These are phyloP conservation scores for Sarcophaga variegata DNA, from an alignment of 2,888 invertebrate species.

Conservation along the genomic window DNA sequence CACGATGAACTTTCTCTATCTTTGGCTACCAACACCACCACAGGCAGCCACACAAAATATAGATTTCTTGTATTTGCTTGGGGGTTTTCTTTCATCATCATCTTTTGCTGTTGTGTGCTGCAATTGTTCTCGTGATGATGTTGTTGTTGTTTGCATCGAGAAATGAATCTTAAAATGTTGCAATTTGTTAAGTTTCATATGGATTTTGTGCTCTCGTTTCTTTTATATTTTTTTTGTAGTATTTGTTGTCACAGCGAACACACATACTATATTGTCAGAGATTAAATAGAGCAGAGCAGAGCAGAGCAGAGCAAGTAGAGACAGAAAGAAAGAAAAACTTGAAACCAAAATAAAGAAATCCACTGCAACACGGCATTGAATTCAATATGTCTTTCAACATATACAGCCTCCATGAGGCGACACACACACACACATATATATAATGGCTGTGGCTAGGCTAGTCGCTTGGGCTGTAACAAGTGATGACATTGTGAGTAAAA, in stretches of 20 bases:
- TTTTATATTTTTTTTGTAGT: background rate
- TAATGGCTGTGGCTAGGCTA: background rate
- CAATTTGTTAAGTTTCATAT: background rate
- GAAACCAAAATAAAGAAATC: background rate
- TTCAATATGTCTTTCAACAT: conserved; percentile 28
- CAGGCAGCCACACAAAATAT: background rate
- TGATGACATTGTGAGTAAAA: conserved; percentile 37
- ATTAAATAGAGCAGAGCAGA: background rate
- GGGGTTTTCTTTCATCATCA: background rate
- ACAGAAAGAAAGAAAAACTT: background rate
- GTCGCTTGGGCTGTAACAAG: conserved; percentile 6
- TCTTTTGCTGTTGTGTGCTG: background rate
- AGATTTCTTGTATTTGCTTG: background rate
- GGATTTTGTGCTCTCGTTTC: background rate
- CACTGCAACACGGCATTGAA: conserved; percentile 28
- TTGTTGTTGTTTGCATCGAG: background rate
- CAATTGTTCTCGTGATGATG: background rate
- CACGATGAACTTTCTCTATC: conserved; percentile 57
- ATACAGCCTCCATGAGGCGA: conserved; percentile 10
- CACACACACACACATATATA: conserved; percentile 7
- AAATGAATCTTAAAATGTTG: background rate
- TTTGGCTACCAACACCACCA: background rate
- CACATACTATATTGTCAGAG: background rate
- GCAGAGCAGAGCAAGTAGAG: background rate
- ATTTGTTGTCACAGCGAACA: background rate